phyloP scores from a whole-genome alignment of 1,140 invertebrate genomes.

The Bombus picipes region DNA sequence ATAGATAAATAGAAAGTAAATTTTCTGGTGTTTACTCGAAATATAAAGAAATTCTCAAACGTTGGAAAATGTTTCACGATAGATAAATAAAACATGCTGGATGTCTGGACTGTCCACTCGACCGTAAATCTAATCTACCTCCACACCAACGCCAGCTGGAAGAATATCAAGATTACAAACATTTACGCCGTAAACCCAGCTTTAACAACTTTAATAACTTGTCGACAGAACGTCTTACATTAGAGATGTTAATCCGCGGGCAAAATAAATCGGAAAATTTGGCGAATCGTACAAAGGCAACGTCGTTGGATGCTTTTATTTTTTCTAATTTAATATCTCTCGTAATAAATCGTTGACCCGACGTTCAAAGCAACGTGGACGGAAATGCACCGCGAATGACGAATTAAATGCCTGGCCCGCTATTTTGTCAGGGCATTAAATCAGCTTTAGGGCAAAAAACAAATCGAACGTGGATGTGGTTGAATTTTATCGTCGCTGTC shows the following conservation, averaged over 20 bases:
- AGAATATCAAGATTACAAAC: neutral
- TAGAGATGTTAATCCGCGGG: neutral
- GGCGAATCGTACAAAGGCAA: neutral
- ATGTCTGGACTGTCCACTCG: neutral
- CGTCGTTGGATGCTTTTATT: no score
- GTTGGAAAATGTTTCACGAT: neutral
- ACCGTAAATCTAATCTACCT: neutral
- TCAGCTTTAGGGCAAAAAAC: slow-evolving; percentile 1
- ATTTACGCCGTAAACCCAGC: neutral
- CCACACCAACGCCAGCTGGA: fast-evolving
- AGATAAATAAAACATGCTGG: neutral
- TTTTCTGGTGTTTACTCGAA: neutral
- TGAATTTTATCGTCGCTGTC: neutral
- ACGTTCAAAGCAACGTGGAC: neutral
- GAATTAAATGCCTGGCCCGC: neutral
- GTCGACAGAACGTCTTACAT: neutral
- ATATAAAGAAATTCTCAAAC: neutral
- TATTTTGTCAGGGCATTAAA: neutral
- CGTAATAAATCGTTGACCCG: neutral
- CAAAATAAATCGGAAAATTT: neutral
- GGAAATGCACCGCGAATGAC: neutral
- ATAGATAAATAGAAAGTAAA: neutral
- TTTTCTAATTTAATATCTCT: no score
- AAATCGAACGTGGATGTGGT: neutral
- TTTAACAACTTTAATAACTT: neutral